Conservation (phyloP, 2,797 vertebrate species). For the Anguilla megastoma region DNA sequence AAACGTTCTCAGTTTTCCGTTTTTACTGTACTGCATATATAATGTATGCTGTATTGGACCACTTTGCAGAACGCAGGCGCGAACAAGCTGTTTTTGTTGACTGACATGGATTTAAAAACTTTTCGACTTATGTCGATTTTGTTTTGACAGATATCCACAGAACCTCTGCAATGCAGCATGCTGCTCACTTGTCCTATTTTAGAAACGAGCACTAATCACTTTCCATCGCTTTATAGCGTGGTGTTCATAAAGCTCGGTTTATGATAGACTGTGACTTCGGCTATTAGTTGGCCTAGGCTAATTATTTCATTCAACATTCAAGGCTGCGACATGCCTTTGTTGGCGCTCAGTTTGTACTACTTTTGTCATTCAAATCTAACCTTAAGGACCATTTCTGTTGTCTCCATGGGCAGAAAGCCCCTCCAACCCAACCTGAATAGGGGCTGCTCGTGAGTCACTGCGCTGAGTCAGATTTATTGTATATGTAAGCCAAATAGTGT, state of each 20-base stretch:
- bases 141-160: neutral
- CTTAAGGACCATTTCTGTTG: neutral
- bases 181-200: neutral
- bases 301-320: neutral
- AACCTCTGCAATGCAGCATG: neutral
- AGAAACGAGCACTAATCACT: neutral
- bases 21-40: neutral
- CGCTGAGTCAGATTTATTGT: neutral
- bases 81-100: neutral
- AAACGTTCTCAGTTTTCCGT: neutral
- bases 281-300: neutral
- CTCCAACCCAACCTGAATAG: neutral
- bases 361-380: conserved; percentile 14
- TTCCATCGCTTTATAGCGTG: neutral
- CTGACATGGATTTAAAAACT: neutral
- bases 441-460: conserved; percentile 8
- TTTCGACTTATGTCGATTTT: neutral
- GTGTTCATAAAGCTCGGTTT: neutral
- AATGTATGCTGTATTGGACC: neutral
- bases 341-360: neutral
- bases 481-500: neutral
- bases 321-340: neutral
- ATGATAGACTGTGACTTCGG: neutral
- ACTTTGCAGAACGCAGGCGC: neutral
- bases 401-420: neutral